A percentile compares a stretch with the other conserved stretches of the same genome.
Conservation (phyloP, 64 coral and sea anemone species). For the Pocillopora verrucosa region DNA sequence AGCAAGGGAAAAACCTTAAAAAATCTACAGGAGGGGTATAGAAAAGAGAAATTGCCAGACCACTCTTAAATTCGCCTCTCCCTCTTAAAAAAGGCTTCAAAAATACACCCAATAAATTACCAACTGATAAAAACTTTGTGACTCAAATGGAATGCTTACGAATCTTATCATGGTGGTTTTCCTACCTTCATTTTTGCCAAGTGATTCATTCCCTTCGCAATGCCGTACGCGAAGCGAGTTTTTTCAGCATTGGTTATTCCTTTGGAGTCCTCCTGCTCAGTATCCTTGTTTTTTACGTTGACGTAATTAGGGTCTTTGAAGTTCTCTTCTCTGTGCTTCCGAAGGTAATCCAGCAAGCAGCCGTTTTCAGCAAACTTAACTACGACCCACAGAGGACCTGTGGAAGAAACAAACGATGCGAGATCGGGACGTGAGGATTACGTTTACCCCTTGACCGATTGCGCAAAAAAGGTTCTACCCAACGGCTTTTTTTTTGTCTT, state of each 20-base stretch:
- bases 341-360: conserved; percentile 55
- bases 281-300: neutral
- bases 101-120: no score
- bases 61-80: no score
- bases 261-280: neutral
- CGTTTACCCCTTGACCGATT: no score
- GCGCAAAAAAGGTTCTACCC: no score
- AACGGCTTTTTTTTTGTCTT: no score
- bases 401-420: neutral
- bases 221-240: conserved; percentile 57
- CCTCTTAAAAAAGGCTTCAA: no score
- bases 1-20: no score
- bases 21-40: no score
- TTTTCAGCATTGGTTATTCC: conserved; percentile 6
- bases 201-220: conserved; percentile 77
- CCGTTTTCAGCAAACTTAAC: conserved; percentile 84
- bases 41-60: no score
- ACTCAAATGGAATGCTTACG: no score
- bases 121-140: no score
- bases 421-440: neutral
- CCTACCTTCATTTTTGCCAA: conserved; percentile 53
- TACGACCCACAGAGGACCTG: conserved; percentile 77
- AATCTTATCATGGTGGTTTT: neutral
- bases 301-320: conserved; percentile 17
- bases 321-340: conserved; percentile 4